phyloP scores from a whole-genome alignment of 2,797 vertebrate species.

The Rallus crepitans region DNA sequence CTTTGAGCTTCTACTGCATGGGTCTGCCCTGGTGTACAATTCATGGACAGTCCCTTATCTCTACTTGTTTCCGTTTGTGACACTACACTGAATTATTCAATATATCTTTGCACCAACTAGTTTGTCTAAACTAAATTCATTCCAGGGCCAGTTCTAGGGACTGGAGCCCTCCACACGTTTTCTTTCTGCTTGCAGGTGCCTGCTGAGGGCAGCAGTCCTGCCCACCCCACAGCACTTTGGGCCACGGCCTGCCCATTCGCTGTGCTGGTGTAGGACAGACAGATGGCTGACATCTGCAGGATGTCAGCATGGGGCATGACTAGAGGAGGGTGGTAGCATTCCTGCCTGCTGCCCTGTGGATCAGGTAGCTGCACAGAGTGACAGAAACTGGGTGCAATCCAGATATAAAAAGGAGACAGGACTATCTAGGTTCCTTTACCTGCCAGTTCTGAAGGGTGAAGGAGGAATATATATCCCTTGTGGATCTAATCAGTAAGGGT shows the following conservation, averaged over 20 bases:
- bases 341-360: background rate
- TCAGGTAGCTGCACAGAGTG: background rate
- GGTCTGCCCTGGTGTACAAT: accelerated
- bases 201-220: background rate
- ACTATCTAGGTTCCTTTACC: background rate
- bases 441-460: background rate
- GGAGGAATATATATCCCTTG: background rate
- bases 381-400: background rate
- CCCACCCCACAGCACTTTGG: background rate
- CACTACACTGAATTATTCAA: background rate
- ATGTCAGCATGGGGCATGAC: accelerated
- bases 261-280: background rate
- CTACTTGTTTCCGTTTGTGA: background rate
- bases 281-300: conserved; percentile 7
- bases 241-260: accelerated
- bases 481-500: background rate
- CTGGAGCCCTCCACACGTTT: background rate
- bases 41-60: accelerated
- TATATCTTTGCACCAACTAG: background rate
- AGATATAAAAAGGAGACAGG: background rate
- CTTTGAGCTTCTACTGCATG: background rate
- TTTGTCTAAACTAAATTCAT: background rate
- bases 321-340: background rate
- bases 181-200: background rate
- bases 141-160: accelerated